Evolutionary conservation across 2,888 invertebrate species (phyloP), one percentile per base, ranked within the genome.

Genomic region (Drosophila prolongata): DNA sequence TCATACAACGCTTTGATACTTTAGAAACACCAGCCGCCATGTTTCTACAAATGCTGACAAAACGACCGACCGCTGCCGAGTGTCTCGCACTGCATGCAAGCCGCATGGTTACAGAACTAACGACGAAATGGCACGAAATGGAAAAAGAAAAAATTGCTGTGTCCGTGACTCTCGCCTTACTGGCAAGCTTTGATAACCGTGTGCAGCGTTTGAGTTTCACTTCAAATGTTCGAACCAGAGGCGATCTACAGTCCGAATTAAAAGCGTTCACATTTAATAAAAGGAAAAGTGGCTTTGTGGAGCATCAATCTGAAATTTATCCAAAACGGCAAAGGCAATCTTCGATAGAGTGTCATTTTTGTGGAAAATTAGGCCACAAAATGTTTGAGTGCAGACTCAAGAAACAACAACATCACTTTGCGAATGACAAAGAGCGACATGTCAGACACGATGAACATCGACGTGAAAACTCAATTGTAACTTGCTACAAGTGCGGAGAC

Each of bases 21-120:
- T 8, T 40, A 9, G 40, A 40, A 40, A 40, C 14, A 14, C 52
- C 47, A 49, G 55, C 65, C 10, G 49, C 65, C 14, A 57, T 66
- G 43, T 65, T 65, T 50, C 38, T 59, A 10, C 47, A 64, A 13
- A 52, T 64, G 38, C 4, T 68, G 9, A 14, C 42, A 43, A 61
- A 24, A 14, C 65, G 57, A 35, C 65, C 65, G 16, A 58, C 34
- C 46, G 57, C 60, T 16, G 57, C 56, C 43, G 64, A 68, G 43
- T 9, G 38, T 37, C 60, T 40, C 14, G 40, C 14, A 6, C 6
- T 40, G 1, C 40, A 40, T 2, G 14, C 14, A 14, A 40, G 40
- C 9, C 40, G 40, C 40, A 40, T 52, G 40, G 42, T 53, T 24
- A 57, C 40, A 27, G 34, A 47, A 8, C 43, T 60, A 3, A 30